Conservation (phyloP, 92 coral and sea anemone species). For the Anthopleura xanthogrammica region DNA sequence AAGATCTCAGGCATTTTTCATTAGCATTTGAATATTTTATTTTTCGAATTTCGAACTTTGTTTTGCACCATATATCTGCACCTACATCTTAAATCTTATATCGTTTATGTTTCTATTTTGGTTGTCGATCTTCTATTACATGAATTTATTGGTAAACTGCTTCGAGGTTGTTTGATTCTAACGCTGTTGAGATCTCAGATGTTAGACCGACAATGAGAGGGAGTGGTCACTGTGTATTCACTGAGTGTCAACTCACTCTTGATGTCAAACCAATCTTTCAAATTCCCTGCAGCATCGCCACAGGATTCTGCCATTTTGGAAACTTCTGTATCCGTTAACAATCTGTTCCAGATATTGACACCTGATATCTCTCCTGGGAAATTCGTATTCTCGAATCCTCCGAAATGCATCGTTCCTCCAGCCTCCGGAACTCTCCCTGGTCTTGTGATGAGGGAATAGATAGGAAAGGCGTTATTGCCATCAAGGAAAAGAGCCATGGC, state of each 20-base stretch:
- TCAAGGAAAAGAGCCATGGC: neutral
- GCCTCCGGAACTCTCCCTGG: neutral
- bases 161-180: no score
- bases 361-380: neutral
- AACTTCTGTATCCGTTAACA: neutral
- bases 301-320: neutral
- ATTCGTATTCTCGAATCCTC: neutral
- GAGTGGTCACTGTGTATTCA: neutral
- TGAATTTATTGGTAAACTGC: no score
- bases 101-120: no score
- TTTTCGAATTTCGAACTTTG: no score
- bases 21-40: no score
- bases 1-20: no score
- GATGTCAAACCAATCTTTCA: slow-evolving; percentile 11
- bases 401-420: neutral
- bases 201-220: neutral
- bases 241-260: neutral
- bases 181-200: neutral
- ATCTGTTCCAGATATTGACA: slow-evolving; percentile 1
- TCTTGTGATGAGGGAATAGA: no score
- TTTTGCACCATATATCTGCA: no score
- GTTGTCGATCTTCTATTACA: no score
- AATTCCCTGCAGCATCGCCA: slow-evolving; percentile 1
- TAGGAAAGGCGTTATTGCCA: neutral
- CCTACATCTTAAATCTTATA: no score